Base-by-base conservation (phyloP, 1,140 invertebrate species). In the Hirudo medicinalis region DNA sequence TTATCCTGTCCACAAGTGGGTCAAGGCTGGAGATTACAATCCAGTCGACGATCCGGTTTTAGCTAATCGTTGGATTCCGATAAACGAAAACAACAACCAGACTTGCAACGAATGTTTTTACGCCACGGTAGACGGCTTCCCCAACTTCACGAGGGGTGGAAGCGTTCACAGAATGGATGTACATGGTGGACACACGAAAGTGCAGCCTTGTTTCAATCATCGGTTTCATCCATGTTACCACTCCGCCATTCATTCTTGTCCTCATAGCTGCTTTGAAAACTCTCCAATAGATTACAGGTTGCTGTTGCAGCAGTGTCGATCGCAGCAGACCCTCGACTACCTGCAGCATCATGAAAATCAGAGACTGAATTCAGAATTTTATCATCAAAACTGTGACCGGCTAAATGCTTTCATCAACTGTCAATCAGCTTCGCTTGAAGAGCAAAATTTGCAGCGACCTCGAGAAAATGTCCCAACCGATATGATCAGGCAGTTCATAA, bases 401-500 rank as follows among this genome's bases (percentile, higher is more conserved):
- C 57, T 4, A 22, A 63, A 63, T 20, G 19, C 22, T 22, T 63
- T 63, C 57, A 4, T 1, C 57, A 63, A 63, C 19, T 25, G 57
- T 15, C 57, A 25, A 15, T 15, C 29, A 63, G 19, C 29, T 6
- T 13, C 11, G 0, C 57, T 8, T 5, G 29, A 25, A 20, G 2
- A 13, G 3, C 57, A 22, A 63, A 25, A 2, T n/a, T 11, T 22
- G 0, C 57, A 63, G 57, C 11, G 15, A 63, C 57, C 22, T 25
- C 57, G 17, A 32, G 22, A 63, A 32, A 25, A 22, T 25, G 8
- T 20, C 29, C 57, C 57, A 20, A 63, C 57, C 29, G 57, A 63
- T 15, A 63, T 32, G 22, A 63, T 63, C 29, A 22, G 57, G 22
- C 57, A 63, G 57, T 63, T 63, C 29, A 32, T 63, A 63, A 63